These are phyloP conservation scores for Etheostoma spectabile DNA, from an alignment of 2,113 vertebrate genomes.

Conservation along the genomic window DNA sequence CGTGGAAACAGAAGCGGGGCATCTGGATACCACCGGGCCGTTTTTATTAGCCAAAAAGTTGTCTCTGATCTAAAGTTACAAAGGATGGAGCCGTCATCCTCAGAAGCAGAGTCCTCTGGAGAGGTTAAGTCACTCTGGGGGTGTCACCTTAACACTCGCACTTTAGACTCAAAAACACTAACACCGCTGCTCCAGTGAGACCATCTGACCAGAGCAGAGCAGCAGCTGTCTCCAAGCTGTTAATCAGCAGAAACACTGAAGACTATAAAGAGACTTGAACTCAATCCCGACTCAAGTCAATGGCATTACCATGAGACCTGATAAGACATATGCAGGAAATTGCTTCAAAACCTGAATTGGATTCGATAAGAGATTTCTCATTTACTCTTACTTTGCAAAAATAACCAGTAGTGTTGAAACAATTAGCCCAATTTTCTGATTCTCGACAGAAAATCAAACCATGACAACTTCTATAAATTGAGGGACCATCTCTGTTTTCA, in stretches of 20 bases:
- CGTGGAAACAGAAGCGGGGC: slow-evolving; percentile 20
- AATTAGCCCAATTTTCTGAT: too few species aligned
- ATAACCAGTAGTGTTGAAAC: background rate
- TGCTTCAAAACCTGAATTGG: background rate
- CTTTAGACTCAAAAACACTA: background rate
- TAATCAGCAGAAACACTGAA: background rate
- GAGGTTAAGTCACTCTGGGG: slow-evolving; percentile 10
- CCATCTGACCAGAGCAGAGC: slow-evolving; percentile 1
- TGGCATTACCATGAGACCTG: background rate
- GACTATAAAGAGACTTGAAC: slow-evolving; percentile 7
- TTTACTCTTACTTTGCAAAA: background rate
- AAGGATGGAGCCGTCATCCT: background rate
- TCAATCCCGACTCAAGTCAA: background rate
- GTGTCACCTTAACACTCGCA: slow-evolving; percentile 51
- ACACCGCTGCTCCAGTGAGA: background rate
- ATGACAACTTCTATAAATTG: background rate
- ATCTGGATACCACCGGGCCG: slow-evolving; percentile 57
- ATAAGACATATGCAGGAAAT: background rate
- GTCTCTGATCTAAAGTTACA: slow-evolving; percentile 53
- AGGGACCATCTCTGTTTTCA: background rate
- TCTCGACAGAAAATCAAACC: background rate
- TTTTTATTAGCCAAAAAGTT: slow-evolving; percentile 30
- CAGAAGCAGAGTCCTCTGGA: slow-evolving; percentile 7
- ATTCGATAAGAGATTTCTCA: background rate
- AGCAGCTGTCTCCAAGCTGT: background rate